Conservation (phyloP, 2,888 invertebrate species). For the Eucera pruinosa region DNA sequence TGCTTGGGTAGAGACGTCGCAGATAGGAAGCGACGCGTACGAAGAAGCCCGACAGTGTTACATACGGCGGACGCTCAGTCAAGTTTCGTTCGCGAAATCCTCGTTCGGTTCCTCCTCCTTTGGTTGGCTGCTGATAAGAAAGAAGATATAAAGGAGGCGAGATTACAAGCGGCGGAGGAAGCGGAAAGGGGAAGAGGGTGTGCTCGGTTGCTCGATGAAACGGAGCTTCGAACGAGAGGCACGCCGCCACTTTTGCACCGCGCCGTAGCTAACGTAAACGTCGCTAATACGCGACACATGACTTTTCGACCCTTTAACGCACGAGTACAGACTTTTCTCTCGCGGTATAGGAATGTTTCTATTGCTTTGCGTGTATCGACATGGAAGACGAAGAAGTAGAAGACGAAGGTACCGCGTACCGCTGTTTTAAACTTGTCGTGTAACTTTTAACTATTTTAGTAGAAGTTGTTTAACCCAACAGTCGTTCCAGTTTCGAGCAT, state of each 20-base stretch:
- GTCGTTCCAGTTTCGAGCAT: too few species aligned
- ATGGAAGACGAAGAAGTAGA: too few species aligned
- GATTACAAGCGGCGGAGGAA: conserved; percentile 65
- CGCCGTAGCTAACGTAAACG: too few species aligned
- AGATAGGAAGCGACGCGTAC: conserved; percentile 55
- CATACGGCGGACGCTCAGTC: conserved; percentile 63
- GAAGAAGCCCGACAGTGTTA: conserved; percentile 54
- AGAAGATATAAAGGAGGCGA: conserved; percentile 68
- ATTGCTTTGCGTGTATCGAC: too few species aligned
- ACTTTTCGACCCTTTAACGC: too few species aligned
- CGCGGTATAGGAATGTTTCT: too few species aligned
- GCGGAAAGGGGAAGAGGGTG: neutral
- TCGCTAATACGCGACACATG: too few species aligned
- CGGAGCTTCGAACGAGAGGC: conserved; percentile 65
- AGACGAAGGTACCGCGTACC: too few species aligned
- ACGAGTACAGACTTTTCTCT: too few species aligned
- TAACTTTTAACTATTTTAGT: too few species aligned
- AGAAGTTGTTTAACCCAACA: too few species aligned
- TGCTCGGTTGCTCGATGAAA: conserved; percentile 71
- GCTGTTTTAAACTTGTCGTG: too few species aligned
- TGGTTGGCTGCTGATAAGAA: conserved; percentile 63
- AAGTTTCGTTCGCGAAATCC: conserved; percentile 67
- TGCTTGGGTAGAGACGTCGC: conserved; percentile 20
- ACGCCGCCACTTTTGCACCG: conserved; percentile 30
- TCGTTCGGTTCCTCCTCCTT: conserved; percentile 44